Evolutionary conservation across 1,140 invertebrate species (phyloP).

Genomic region (Penaeus chinensis): DNA sequence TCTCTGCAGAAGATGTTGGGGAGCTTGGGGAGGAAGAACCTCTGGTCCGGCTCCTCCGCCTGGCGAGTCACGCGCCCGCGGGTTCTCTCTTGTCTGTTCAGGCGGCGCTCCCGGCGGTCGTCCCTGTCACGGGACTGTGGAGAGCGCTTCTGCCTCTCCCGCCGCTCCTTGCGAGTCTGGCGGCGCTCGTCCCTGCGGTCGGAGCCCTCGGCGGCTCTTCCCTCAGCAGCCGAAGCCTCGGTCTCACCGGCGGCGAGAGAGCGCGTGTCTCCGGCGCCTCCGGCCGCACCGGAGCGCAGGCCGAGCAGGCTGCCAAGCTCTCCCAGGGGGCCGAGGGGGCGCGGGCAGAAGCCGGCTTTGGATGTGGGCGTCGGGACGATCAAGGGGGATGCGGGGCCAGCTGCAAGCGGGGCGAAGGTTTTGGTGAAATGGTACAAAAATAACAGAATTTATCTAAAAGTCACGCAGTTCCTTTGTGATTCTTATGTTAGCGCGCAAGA

Average conservation of each 20-base stretch:
- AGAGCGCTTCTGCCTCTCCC: not conserved
- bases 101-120: constrained; percentile 10
- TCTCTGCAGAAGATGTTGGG: constrained; percentile 34
- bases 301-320: not conserved
- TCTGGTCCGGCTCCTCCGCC: constrained; percentile 18
- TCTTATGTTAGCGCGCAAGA: no score
- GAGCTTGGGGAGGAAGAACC: constrained; percentile 35
- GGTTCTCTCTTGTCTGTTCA: not conserved
- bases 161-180: not conserved
- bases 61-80: constrained; percentile 13
- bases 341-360: constrained; percentile 1
- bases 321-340: not conserved
- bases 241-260: not conserved
- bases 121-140: not conserved
- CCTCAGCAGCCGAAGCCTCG: not conserved
- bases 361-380: not conserved
- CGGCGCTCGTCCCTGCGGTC: not conserved
- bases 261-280: not conserved
- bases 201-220: not conserved
- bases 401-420: not conserved
- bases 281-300: not conserved
- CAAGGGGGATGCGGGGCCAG: not conserved
- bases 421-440: no score
- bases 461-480: no score
- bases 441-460: no score